Evolutionary conservation across 2,797 vertebrate genomes (phyloP).

Genomic region (Myotis daubentonii): DNA sequence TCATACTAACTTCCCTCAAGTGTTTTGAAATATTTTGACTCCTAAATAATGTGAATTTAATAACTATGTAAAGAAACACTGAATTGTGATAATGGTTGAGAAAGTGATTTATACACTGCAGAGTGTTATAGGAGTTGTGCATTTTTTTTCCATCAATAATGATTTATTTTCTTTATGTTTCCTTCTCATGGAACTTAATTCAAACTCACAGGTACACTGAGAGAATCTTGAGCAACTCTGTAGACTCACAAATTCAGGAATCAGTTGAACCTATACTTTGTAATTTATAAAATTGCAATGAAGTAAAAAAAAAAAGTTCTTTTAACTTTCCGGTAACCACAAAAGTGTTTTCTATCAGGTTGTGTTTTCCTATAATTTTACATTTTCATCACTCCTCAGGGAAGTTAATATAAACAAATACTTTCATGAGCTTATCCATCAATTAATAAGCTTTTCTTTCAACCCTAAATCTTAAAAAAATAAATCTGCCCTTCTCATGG

Average conservation of each 20-base stretch:
- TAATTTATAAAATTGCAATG: neutral
- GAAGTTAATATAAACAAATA: neutral
- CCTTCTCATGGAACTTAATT: neutral
- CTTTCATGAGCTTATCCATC: neutral
- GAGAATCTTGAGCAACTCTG: neutral
- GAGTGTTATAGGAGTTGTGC: neutral
- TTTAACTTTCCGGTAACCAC: neutral
- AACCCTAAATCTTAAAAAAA: neutral
- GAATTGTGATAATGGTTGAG: neutral
- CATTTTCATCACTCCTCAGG: neutral
- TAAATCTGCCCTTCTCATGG: neutral
- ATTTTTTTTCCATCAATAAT: neutral
- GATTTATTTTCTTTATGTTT: neutral
- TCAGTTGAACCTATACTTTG: neutral
- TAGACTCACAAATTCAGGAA: neutral
- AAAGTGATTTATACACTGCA: conserved; percentile 1
- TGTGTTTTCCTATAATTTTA: neutral
- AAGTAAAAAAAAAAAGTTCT: neutral
- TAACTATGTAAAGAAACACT: conserved; percentile 9
- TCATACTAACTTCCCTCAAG: neutral
- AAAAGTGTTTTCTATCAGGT: neutral
- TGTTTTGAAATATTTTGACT: conserved; percentile 60
- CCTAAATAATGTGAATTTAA: conserved; percentile 24
- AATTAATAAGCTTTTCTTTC: neutral
- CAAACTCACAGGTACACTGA: neutral